Base-by-base conservation (phyloP, 2,113 vertebrate species). In the Anarrhichthys ocellatus region DNA sequence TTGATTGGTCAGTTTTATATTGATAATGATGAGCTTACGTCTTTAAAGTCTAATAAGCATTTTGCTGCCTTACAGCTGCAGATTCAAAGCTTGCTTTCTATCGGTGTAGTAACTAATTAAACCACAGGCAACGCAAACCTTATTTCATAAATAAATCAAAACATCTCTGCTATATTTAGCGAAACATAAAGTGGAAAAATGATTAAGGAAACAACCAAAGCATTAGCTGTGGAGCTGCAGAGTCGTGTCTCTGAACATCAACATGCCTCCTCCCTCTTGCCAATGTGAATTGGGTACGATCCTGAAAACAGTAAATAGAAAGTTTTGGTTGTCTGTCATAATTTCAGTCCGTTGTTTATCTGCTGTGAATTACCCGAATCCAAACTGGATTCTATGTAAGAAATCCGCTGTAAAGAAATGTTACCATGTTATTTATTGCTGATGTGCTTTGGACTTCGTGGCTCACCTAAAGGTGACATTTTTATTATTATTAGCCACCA, bases 41-140 rank as follows among this genome's bases (percentile, higher is more conserved):
- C 62, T 81, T 68, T 50, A 50, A 61, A 69, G 56, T 52, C n/a
- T 59, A 58, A 71, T 42, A 68, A 24, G 82, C 78, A 56, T 86
- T 88, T 90, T 89, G 87, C 78, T 82, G 88, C 90, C 86, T 82
- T 64, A 44, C 24, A 74, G 80, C 66, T 78, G 59, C 61, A 56
- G 73, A 76, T 64, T 66, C 36, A 67, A 58, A 17, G 20, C 81
- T 83, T 61, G 54, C 63, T 73, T 72, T 80, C 32, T 72, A 2
- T 70, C 36, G 42, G 74, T 13, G 20, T 22, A 40, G 13, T 24
- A 3, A 13, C 38, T 18, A 24, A 42, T 64, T 10, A 36, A 73
- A 54, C 56, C 15, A 65, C 22, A 48, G 40, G 62, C 66, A 50
- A 61, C 77, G 71, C 24, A 44, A 48, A 56, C n/a, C 14, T 52